These are phyloP conservation scores for Drosophila falleni DNA, from an alignment of 2,888 invertebrate species.

Conservation along the genomic window DNA sequence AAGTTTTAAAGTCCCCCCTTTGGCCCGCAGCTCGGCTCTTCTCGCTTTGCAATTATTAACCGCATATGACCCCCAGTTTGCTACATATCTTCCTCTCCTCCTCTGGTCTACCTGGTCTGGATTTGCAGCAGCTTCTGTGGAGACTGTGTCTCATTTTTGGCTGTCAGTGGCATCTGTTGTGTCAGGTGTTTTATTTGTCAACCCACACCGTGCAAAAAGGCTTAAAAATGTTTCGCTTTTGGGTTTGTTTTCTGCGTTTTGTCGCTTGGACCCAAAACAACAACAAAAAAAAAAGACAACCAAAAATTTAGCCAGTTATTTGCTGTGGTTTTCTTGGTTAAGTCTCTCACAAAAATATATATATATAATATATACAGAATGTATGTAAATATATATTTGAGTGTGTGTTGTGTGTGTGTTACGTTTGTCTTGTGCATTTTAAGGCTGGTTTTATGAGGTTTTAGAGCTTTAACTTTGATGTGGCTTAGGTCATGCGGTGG, in stretches of 20 bases:
- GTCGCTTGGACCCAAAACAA: conserved; percentile 22
- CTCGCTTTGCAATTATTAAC: conserved; percentile 74
- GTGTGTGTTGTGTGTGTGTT: conserved; percentile 1
- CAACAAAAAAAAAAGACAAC: conserved; percentile 3
- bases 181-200: conserved; percentile 68
- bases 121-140: conserved; percentile 22
- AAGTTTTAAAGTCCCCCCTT: conserved; percentile 61
- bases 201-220: conserved; percentile 45
- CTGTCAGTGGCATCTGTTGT: conserved; percentile 45
- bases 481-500: conserved; percentile 46
- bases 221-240: conserved; percentile 59
- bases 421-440: conserved; percentile 39
- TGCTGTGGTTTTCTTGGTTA: conserved; percentile 54
- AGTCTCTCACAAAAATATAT: conserved; percentile 40
- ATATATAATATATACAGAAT: conserved; percentile 18
- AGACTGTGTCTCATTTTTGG: conserved; percentile 35
- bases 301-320: conserved; percentile 52
- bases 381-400: neutral
- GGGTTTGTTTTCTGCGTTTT: conserved; percentile 43
- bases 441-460: conserved; percentile 38
- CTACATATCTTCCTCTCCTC: neutral
- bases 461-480: conserved; percentile 61
- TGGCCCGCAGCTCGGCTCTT: conserved; percentile 25
- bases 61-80: conserved; percentile 50
- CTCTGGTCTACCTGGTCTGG: conserved; percentile 11